Base-by-base conservation (phyloP, 2,797 vertebrate genomes). In the Pygocentrus nattereri region DNA sequence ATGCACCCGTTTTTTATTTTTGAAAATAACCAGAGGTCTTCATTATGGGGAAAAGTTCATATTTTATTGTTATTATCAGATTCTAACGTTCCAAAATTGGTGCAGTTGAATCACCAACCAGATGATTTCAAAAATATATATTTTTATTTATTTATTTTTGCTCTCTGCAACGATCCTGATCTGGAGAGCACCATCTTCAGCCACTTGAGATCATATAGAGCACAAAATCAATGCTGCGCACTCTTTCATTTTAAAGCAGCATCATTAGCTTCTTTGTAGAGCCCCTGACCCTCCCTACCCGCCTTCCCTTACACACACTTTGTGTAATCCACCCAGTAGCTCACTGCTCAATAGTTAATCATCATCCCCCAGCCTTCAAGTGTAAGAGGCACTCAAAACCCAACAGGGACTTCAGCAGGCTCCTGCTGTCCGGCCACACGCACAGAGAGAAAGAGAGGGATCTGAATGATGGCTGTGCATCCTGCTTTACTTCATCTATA, bases 141-240 rank as follows among this genome's bases (percentile, higher is more conserved):
- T 6, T n/a, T n/a, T n/a, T n/a, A n/a, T n/a, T 6, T 18, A 5
- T 18, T 19, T 21, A 0, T 1, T 50, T 54, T 1, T 19, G 15
- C 59, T 30, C 15, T 18, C 59, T 30, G 61, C 19, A 34, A 31
- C 7, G 30, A 8, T 3, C 30, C 30, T 34, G 30, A 7, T 31
- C 21, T 69, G 41, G 15, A 25, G 38, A 25, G 38, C 12, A 10
- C 38, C 21, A 5, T 16, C 21, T 13, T 47, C n/a, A n/a, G 65
- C 38, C 41, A 23, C 41, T 44, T 41, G n/a, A 44, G 31, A 44
- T 41, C 81, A 81, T 52, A 81, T 50, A 75, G 69, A 80, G 83
- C 85, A 87, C 82, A 87, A 92, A 93, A 92, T 93, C 91, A 88
- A 91, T 93, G 90, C 77, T 81, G 56, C 50, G 23, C 41, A 16